A percentile compares a stretch with the other conserved stretches of the same genome.
Evolutionary conservation across 2,888 invertebrate genomes (phyloP).

Genomic region (Neuroscelio doddi): DNA sequence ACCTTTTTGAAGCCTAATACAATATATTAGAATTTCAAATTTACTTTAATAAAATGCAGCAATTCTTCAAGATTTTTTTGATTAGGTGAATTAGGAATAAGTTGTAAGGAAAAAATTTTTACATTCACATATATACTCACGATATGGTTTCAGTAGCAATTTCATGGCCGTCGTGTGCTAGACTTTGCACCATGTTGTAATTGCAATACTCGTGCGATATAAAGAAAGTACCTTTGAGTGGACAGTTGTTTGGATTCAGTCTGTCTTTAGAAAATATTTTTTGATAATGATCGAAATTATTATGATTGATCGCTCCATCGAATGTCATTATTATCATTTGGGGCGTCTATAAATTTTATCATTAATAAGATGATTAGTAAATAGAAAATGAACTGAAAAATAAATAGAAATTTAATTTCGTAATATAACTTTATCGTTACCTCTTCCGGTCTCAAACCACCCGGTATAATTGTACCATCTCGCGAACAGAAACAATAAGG

Average conservation of each 20-base stretch:
- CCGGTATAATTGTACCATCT: constrained; percentile 91
- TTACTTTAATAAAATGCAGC: constrained; percentile 2
- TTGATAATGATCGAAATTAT: constrained; percentile 90
- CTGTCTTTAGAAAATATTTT: constrained; percentile 87
- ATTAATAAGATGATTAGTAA: not conserved
- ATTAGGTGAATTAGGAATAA: no score
- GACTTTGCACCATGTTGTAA: constrained; percentile 67
- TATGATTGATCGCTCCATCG: constrained; percentile 90
- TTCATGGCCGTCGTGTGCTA: constrained; percentile 93
- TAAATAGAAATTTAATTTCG: constrained; percentile 1
- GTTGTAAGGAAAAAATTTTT: no score
- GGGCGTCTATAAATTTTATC: constrained; percentile 80
- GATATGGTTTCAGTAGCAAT: constrained; percentile 81
- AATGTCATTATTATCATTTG: constrained; percentile 95
- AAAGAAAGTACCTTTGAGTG: constrained; percentile 93
- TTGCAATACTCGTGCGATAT: constrained; percentile 80
- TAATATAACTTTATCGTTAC: constrained; percentile 73
- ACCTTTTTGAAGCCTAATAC: constrained; percentile 84
- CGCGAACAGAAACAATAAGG: constrained; percentile 95
- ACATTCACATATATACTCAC: constrained; percentile 74
- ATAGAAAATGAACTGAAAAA: no score
- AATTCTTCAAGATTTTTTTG: constrained; percentile 8
- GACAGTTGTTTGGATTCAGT: constrained; percentile 91
- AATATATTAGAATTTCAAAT: no score
- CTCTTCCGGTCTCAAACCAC: constrained; percentile 85